Conservation (phyloP, 2,797 vertebrate species). For the Phataginus tetradactyla region DNA sequence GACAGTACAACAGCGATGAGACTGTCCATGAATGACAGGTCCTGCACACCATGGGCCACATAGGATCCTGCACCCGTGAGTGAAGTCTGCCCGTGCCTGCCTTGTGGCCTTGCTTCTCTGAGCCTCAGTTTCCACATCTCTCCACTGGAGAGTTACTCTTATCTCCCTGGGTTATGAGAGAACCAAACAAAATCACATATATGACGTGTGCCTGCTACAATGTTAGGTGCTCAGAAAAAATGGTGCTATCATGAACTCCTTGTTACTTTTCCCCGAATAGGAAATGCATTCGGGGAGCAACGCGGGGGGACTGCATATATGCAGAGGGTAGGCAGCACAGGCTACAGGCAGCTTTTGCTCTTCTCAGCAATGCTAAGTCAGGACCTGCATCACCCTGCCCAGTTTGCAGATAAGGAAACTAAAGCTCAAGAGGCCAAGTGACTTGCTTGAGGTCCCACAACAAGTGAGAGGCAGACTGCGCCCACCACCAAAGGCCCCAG, state of each 20-base stretch:
- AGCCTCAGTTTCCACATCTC: neutral
- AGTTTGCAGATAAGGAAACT: neutral
- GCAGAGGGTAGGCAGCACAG: neutral
- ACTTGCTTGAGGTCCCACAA: neutral
- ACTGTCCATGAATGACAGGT: accelerated
- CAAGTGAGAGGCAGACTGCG: neutral
- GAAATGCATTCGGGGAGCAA: neutral
- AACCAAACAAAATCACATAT: neutral
- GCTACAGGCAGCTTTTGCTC: neutral
- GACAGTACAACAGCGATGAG: accelerated
- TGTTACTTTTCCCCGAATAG: neutral
- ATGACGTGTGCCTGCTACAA: neutral
- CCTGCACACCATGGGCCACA: neutral
- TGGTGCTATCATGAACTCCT: neutral
- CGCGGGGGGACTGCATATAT: accelerated
- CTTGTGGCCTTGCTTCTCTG: neutral
- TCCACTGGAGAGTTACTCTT: neutral
- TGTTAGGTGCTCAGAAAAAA: neutral
- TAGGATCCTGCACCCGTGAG: neutral
- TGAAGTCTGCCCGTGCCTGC: neutral
- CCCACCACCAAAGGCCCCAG: neutral
- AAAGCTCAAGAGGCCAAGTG: neutral
- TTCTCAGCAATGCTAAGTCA: neutral
- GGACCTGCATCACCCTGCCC: neutral
- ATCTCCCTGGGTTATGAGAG: neutral